Evolutionary conservation across 1,140 invertebrate genomes (phyloP).

Genomic region (Drosophila ambigua): DNA sequence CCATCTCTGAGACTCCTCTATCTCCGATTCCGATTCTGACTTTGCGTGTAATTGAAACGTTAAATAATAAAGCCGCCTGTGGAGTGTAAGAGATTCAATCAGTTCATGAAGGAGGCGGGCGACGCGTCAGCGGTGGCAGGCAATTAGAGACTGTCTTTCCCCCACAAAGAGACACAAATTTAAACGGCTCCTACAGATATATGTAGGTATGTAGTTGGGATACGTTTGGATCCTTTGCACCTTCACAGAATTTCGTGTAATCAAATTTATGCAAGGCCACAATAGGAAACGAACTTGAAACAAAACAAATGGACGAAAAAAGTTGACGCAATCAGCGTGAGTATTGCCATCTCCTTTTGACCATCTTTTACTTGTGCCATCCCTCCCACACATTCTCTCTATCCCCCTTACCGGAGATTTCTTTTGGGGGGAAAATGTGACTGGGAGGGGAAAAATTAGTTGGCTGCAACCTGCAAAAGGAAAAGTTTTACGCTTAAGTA

Average conservation of each 20-base stretch:
- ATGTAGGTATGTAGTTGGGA: not conserved
- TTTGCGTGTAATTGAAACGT: slow-evolving; percentile 73
- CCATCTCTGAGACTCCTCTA: not conserved
- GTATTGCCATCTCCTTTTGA: slow-evolving; percentile 50
- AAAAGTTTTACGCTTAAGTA: slow-evolving; percentile 77
- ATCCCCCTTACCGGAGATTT: slow-evolving; percentile 14
- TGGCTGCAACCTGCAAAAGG: slow-evolving; percentile 68
- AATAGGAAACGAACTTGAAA: slow-evolving; percentile 51
- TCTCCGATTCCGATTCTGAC: slow-evolving; percentile 47
- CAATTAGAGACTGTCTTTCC: slow-evolving; percentile 63
- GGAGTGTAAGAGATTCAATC: slow-evolving; percentile 74
- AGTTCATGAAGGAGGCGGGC: slow-evolving; percentile 56
- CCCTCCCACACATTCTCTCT: slow-evolving; percentile 4
- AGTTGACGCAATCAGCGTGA: slow-evolving; percentile 75
- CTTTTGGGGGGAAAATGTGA: slow-evolving; percentile 14
- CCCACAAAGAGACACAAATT: slow-evolving; percentile 41
- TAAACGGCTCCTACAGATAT: not conserved
- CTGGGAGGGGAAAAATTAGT: slow-evolving; percentile 58
- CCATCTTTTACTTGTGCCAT: slow-evolving; percentile 9
- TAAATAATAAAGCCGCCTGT: slow-evolving; percentile 77
- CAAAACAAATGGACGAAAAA: slow-evolving; percentile 55
- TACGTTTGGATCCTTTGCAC: slow-evolving; percentile 18
- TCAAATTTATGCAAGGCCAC: slow-evolving; percentile 65
- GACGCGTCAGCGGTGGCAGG: not conserved
- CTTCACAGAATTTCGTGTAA: slow-evolving; percentile 56